Evolutionary conservation across 2,113 vertebrate species (phyloP).

Genomic region (Ammodramus savannarum): DNA sequence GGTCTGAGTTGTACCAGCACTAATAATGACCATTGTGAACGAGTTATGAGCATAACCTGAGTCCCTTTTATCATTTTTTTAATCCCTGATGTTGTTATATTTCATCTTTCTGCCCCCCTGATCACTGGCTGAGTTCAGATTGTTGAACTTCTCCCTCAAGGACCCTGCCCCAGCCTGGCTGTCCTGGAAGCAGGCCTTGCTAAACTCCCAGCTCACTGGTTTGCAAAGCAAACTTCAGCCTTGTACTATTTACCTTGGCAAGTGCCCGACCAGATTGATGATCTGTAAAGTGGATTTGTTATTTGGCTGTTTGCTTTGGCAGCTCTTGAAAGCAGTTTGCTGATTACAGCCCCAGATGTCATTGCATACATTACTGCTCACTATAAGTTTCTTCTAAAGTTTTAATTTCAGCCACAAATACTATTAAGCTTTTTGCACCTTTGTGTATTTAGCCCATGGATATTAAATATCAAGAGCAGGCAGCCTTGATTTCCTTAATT

Average conservation of each 20-base stretch:
- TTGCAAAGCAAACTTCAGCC: constrained; percentile 90
- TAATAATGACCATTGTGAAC: background rate
- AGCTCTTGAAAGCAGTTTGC: constrained; percentile 92
- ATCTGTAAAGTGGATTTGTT: constrained; percentile 99
- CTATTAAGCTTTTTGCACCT: constrained; percentile 81
- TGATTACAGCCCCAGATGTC: constrained; percentile 99
- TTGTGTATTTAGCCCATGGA: constrained; percentile 48
- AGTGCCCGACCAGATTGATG: constrained; percentile 91
- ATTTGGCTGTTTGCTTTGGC: constrained; percentile 99
- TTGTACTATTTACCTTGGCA: constrained; percentile 93
- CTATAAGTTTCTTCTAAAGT: constrained; percentile 79
- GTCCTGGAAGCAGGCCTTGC: constrained; percentile 72
- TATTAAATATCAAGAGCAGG: constrained; percentile 61
- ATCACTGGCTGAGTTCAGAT: background rate
- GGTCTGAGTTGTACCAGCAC: background rate
- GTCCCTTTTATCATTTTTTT: background rate
- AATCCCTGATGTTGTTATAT: background rate
- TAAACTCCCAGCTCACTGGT: constrained; percentile 79
- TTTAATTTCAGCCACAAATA: constrained; percentile 80
- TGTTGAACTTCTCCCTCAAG: background rate
- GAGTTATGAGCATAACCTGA: background rate
- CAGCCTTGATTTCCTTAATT: constrained; percentile 31
- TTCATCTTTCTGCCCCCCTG: background rate
- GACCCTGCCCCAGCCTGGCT: constrained; percentile 54
- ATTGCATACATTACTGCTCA: constrained; percentile 84